Evolutionary conservation across 2,888 invertebrate species (phyloP).

Genomic region (Brenthis ino): DNA sequence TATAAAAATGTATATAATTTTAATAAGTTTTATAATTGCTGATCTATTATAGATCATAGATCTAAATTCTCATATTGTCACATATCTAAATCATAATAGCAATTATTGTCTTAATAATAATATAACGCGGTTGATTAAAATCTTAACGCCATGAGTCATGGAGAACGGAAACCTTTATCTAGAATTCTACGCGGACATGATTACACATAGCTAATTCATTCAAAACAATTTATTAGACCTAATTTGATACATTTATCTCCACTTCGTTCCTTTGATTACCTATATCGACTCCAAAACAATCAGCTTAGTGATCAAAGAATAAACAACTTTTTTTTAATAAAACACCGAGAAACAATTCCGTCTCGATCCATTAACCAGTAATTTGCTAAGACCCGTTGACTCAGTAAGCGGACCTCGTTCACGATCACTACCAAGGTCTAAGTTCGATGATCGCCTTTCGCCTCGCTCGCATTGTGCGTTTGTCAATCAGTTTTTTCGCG

Average conservation of each 20-base stretch:
- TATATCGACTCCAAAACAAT: constrained; percentile 8
- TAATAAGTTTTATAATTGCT: no score
- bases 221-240: background rate
- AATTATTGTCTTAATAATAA: background rate
- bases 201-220: background rate
- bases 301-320: constrained; percentile 19
- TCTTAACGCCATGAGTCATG: constrained; percentile 5
- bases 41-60: no score
- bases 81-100: background rate
- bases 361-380: constrained; percentile 22
- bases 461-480: constrained; percentile 38
- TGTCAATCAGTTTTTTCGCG: constrained; percentile 27
- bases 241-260: background rate
- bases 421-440: constrained; percentile 73
- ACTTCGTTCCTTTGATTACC: background rate
- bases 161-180: constrained; percentile 5
- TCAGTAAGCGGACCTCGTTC: constrained; percentile 57
- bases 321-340: constrained; percentile 22
- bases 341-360: constrained; percentile 15
- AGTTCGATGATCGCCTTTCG: constrained; percentile 81
- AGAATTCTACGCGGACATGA: constrained; percentile 11
- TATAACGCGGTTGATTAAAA: constrained; percentile 1
- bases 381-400: constrained; percentile 38
- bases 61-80: no score
- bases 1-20: no score